A percentile compares a stretch with the other conserved stretches of the same genome.
Evolutionary conservation across 2,113 vertebrate species (phyloP).

Genomic region (Corythornis madagascariensis): DNA sequence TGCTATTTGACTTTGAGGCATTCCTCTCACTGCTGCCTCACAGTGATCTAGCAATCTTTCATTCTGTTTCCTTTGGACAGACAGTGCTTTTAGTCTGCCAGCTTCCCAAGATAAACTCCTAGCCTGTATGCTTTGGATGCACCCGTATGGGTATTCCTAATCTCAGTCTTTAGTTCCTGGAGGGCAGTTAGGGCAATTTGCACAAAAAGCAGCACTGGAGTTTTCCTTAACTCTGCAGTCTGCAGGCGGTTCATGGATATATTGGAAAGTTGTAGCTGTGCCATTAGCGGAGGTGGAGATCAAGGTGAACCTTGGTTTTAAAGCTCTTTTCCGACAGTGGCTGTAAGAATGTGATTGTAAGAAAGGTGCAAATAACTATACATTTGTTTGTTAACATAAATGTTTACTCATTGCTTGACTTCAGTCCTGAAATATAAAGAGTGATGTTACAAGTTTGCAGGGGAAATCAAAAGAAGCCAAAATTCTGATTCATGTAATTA

Average conservation of each 20-base stretch:
- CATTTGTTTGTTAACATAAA: neutral
- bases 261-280: neutral
- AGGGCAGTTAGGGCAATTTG: neutral
- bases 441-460: neutral
- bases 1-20: neutral
- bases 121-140: neutral
- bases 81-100: neutral
- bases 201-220: neutral
- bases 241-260: neutral
- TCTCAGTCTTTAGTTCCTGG: neutral
- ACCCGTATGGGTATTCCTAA: neutral
- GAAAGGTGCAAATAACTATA: neutral
- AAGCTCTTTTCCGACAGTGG: neutral
- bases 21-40: neutral
- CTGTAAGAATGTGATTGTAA: neutral
- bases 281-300: neutral
- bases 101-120: neutral
- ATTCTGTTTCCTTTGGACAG: neutral
- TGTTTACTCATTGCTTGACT: neutral
- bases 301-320: neutral
- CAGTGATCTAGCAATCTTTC: too few relatives aligned
- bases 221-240: neutral
- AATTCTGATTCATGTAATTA: neutral
- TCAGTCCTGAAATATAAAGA: neutral
- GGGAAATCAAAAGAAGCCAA: too few relatives aligned